Conservation (phyloP, 2,888 invertebrate genomes). For the Acleris emargana region DNA sequence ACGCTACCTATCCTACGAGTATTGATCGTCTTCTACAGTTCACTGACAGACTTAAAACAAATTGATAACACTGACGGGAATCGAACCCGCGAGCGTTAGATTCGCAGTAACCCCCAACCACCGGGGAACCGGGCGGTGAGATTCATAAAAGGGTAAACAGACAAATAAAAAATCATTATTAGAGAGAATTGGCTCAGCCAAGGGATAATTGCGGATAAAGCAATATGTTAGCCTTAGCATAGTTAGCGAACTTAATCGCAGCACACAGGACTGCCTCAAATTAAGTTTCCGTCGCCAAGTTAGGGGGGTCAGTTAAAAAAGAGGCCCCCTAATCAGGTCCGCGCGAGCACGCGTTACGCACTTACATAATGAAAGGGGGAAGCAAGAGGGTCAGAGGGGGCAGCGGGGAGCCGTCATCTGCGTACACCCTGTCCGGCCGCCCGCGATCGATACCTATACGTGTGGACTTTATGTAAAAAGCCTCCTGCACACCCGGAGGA, state of each 20-base stretch:
- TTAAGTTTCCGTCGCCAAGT: constrained; percentile 79
- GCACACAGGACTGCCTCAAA: constrained; percentile 72
- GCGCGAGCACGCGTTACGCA: constrained; percentile 83
- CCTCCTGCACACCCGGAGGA: constrained; percentile 82
- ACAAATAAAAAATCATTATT: constrained; percentile 10
- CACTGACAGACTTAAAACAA: background rate
- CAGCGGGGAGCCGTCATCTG: constrained; percentile 78
- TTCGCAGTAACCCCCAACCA: too few relatives aligned
- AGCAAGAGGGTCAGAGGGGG: constrained; percentile 62
- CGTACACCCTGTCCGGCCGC: constrained; percentile 82
- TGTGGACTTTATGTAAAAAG: constrained; percentile 84
- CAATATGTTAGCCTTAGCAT: constrained; percentile 42
- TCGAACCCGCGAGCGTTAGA: background rate
- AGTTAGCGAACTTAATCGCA: constrained; percentile 65
- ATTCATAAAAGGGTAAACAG: background rate
- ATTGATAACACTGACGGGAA: background rate
- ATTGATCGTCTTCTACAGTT: background rate
- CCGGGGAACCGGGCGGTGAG: too few relatives aligned
- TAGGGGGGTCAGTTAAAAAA: constrained; percentile 83
- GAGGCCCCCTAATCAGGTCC: constrained; percentile 82
- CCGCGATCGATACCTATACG: constrained; percentile 83
- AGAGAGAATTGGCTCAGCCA: constrained; percentile 40
- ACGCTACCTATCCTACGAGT: constrained; percentile 13
- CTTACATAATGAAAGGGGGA: constrained; percentile 84
- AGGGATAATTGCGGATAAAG: constrained; percentile 47